Percentiles rank a stretch among this genome's conserved stretches.
Evolutionary conservation across 1,140 invertebrate species (phyloP).

Genomic region (Leptopilina clavipes): DNA sequence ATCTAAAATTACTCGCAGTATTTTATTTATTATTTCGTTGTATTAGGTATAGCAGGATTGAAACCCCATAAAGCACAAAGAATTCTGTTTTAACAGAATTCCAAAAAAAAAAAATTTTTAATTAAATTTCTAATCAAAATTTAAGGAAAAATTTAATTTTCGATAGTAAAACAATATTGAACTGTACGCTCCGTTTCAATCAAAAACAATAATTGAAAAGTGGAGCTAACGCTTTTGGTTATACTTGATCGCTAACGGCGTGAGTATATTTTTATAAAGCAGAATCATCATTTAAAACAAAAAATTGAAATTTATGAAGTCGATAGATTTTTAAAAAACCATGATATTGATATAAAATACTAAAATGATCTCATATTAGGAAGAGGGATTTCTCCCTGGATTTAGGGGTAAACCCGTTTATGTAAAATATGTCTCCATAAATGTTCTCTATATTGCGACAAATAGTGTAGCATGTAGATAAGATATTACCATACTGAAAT

Average conservation of each 20-base stretch:
- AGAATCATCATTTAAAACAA: not conserved
- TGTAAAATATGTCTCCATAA: constrained; percentile 25
- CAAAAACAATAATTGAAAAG: too few relatives aligned
- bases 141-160: too few relatives aligned
- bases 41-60: too few relatives aligned
- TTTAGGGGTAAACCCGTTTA: not conserved
- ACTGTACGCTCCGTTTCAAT: too few relatives aligned
- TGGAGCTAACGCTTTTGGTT: too few relatives aligned
- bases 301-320: constrained; percentile 48
- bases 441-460: constrained; percentile 18
- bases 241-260: not conserved
- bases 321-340: constrained; percentile 53
- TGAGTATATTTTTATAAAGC: constrained; percentile 4
- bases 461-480: constrained; percentile 8
- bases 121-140: too few relatives aligned
- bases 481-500: not conserved
- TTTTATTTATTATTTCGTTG: too few relatives aligned
- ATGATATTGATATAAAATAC: constrained; percentile 34
- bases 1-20: too few relatives aligned
- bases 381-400: not conserved
- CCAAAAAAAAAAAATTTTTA: too few relatives aligned
- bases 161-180: too few relatives aligned
- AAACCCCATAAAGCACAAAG: too few relatives aligned
- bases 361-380: constrained; percentile 1
- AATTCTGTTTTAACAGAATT: too few relatives aligned